Conservation (phyloP, 2,113 vertebrate species). For the Copsychus sechellarum region DNA sequence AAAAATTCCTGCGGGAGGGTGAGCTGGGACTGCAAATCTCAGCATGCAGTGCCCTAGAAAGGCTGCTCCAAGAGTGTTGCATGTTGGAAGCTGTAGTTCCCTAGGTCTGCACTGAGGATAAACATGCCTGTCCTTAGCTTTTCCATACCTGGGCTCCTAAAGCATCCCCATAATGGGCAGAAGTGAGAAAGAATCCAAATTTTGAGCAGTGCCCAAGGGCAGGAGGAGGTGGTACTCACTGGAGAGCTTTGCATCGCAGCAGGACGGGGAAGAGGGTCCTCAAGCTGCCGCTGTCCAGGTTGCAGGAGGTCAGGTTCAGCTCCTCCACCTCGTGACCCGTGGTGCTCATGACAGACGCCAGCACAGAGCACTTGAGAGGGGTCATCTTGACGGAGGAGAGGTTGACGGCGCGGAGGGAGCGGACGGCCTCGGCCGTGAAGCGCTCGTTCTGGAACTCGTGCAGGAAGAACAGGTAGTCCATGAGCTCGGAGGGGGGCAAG, state of each 20-base stretch:
- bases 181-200: not conserved
- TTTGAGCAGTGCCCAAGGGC: not conserved
- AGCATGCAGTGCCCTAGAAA: not conserved
- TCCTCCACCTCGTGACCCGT: slow-evolving; percentile 80
- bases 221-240: slow-evolving; percentile 77
- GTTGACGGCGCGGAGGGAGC: slow-evolving; percentile 79
- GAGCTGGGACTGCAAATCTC: not conserved
- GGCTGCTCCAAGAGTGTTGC: not conserved
- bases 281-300: slow-evolving; percentile 80
- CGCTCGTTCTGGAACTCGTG: slow-evolving; percentile 95
- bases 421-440: slow-evolving; percentile 86
- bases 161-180: not conserved
- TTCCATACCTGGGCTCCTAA: not conserved
- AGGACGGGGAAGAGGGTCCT: slow-evolving; percentile 82
- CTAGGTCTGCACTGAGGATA: not conserved
- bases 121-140: not conserved
- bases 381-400: slow-evolving; percentile 88
- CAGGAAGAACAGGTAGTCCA: slow-evolving; percentile 92
- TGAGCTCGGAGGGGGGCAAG: slow-evolving; percentile 87
- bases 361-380: slow-evolving; percentile 87
- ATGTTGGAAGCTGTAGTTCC: not conserved
- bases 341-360: slow-evolving; percentile 84
- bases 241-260: slow-evolving; percentile 80
- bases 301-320: slow-evolving; percentile 89
- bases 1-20: not conserved